Evolutionary conservation across 1,140 invertebrate genomes (phyloP), one percentile per base, ranked within the genome.

Genomic region (Globodera rostochiensis): DNA sequence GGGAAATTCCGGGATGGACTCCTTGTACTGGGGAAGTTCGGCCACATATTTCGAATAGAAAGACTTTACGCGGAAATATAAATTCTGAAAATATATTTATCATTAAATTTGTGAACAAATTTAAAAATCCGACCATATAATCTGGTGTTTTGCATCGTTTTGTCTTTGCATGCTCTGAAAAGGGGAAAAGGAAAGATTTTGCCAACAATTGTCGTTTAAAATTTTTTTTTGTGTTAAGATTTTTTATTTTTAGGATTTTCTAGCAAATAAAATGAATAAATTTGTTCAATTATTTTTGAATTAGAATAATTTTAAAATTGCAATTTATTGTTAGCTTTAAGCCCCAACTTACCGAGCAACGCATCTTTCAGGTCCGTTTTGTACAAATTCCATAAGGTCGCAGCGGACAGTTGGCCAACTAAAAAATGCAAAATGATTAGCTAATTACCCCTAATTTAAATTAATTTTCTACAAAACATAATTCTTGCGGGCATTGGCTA

Each of bases 61-160:
- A 95, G 96, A 98, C 92, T 99, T 99, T 13, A 71, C 98, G 95
- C 92, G 96, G 92, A 99, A 99, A 91, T 99, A 97, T 9, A 99
- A 92, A 91, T 99, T 99, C 74, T 76, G 19, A 50, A 75, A 96
- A 99, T 99, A 90, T 98, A 99, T 21, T 11, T 57, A 75, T 49
- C 0, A 45, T 57, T 50, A 7, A 53, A 57, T n/a, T 53, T 47
- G 5, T 19, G 19, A 73, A 45, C 21, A 8, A 53, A 53, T 73
- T 95, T 95, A 66, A 96, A 64, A 66, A 73, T 11, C 21, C 19
- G n/a, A 79, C 69, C 96, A 99, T 99, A 90, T 99, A 99, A 73
- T 95, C 96, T 64, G 96, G 97, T 88, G 96, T 98, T 91, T 97
- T 98, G 92, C 97, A 98, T 3, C 95, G 92, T 77, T 96, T 92